Conservation (phyloP, 2,888 invertebrate genomes). For the Linnaemya tessellans region DNA sequence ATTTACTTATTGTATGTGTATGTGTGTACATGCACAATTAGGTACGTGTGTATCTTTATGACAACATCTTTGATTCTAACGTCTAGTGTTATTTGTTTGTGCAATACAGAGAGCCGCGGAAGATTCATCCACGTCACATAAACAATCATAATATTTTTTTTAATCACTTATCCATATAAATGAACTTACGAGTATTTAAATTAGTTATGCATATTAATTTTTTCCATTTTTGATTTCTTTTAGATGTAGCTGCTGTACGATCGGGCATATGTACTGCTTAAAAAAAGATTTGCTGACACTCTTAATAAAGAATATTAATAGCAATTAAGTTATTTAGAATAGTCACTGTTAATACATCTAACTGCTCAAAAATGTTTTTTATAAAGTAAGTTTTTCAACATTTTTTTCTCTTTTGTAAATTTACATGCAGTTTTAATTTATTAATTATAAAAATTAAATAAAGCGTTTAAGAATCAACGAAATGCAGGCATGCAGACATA, state of each 20-base stretch:
- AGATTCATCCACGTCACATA: no score
- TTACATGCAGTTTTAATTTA: background rate
- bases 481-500: no score
- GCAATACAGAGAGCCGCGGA: no score
- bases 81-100: no score
- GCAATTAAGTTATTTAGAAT: slow-evolving; percentile 18
- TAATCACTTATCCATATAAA: no score
- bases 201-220: background rate
- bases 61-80: no score
- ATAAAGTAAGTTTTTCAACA: background rate
- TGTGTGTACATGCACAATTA: no score
- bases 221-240: slow-evolving; percentile 38
- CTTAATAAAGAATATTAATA: background rate
- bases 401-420: background rate
- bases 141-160: no score
- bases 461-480: no score
- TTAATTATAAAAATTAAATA: no score
- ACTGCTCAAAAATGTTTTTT: background rate
- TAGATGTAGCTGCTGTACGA: slow-evolving; percentile 71
- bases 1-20: no score
- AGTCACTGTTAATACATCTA: slow-evolving; percentile 7
- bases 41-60: no score
- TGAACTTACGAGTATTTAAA: background rate
- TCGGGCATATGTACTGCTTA: slow-evolving; percentile 68
- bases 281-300: slow-evolving; percentile 23